Evolutionary conservation across 2,113 vertebrate genomes (phyloP).

Genomic region (Notothenia rossii): DNA sequence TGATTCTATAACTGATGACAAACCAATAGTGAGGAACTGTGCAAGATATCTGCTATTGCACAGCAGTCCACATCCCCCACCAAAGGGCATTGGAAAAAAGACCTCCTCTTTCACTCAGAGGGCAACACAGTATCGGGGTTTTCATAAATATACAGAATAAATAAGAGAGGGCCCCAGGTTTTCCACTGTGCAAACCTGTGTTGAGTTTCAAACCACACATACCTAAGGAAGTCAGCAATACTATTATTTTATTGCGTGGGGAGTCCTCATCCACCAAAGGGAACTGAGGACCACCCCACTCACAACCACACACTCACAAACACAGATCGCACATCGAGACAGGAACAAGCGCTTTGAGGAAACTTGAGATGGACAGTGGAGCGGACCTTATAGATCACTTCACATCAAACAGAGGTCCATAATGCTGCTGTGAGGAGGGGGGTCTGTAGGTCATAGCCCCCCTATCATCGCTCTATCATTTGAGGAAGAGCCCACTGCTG

Average conservation of each 20-base stretch:
- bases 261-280: conserved; percentile 73
- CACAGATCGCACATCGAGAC: conserved; percentile 47
- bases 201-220: conserved; percentile 83
- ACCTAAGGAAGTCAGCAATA: conserved; percentile 80
- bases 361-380: conserved; percentile 74
- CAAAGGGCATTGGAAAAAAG: conserved; percentile 39
- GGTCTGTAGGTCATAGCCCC: conserved; percentile 41
- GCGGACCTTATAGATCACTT: conserved; percentile 75
- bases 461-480: conserved; percentile 33
- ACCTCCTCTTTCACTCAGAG: conserved; percentile 36
- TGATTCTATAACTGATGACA: conserved; percentile 7
- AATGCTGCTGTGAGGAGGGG: conserved; percentile 56
- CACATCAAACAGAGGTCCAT: conserved; percentile 74
- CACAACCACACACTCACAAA: conserved; percentile 17
- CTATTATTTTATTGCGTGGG: conserved; percentile 74
- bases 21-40: conserved; percentile 9
- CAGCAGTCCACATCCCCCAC: conserved; percentile 32
- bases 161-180: conserved; percentile 64
- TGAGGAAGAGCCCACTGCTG: conserved; percentile 61
- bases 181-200: conserved; percentile 73
- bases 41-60: conserved; percentile 9
- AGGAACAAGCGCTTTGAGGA: conserved; percentile 42
- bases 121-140: conserved; percentile 53
- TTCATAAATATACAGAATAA: conserved; percentile 74
- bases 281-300: conserved; percentile 32